Base-by-base conservation (phyloP, 1,140 invertebrate species). In the Tachypleus tridentatus region DNA sequence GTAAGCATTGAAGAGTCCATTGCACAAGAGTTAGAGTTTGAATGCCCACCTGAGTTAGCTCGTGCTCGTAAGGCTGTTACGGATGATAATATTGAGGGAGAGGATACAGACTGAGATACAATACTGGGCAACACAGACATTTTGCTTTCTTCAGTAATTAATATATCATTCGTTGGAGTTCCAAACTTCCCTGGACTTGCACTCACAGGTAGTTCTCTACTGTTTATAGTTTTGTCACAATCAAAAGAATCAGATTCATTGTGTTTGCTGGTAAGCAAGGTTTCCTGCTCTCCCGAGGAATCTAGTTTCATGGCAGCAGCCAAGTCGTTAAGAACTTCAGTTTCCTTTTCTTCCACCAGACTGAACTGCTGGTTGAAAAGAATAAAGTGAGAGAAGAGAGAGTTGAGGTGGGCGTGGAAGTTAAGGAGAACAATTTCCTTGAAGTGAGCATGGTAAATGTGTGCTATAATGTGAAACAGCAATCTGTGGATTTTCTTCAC, bases 381-480 rank as follows among this genome's bases (percentile, higher is more conserved):
- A 72, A 91, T 93, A 76, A 98, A 86, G 82, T 98, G 94, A 77
- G 90, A 89, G 82, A 97, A 97, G 65, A 97, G 89, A 79, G 91
- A 89, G 82, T 96, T 96, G 76, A 96, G 85, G 80, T 97, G 92
- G 74, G 90, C 85, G 80, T 97, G 93, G 72, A 97, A 83, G 73
- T 88, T 87, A 75, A 98, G 84, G 71, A 92, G 83, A 73, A 91
- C 87, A 73, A 97, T 86, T 81, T 97, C 91, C 79, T 89, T 85
- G 81, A 97, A 97, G 85, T 98, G 95, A 79, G 89, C 88, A 79
- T 96, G 92, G 82, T 97, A 98, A 75, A 98, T 84, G 82, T 98
- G 95, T 75, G 94, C 93, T 82, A 98, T 83, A 74, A 98, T 93
- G 80, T 97, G 94, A 83, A 95, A 97, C 80, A 97, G 84, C 80